Conservation (phyloP, 2,113 vertebrate genomes). For the Poecile atricapillus region DNA sequence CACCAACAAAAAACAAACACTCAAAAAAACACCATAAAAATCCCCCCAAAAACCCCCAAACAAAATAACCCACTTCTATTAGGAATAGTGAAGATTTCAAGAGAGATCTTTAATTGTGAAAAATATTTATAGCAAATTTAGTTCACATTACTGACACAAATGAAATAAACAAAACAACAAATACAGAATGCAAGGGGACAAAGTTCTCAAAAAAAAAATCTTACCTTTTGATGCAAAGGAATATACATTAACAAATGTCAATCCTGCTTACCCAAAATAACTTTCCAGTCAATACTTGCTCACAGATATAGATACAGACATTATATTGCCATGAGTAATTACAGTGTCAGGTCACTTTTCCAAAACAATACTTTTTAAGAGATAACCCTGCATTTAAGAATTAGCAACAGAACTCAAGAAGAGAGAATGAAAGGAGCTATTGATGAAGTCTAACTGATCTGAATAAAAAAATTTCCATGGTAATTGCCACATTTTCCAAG, state of each 20-base stretch:
- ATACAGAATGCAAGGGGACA: neutral
- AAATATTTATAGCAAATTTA: conserved; percentile 55
- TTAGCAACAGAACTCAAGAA: neutral
- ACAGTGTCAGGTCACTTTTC: conserved; percentile 23
- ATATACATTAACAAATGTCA: neutral
- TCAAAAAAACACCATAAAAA: too few relatives aligned
- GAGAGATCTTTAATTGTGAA: conserved; percentile 57
- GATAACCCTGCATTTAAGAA: neutral
- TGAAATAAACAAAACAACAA: neutral
- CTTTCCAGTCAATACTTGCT: neutral
- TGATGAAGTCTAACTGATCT: neutral
- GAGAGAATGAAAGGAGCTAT: neutral
- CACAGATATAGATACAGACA: neutral
- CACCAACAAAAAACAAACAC: too few relatives aligned
- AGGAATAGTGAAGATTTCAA: neutral
- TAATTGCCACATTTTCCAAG: neutral
- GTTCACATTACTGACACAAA: conserved; percentile 16
- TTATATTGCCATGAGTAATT: neutral
- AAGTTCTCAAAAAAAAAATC: neutral
- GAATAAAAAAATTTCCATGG: neutral
- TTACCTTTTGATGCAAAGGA: neutral
- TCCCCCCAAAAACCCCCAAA: neutral
- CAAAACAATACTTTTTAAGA: conserved; percentile 4
- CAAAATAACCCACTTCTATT: neutral
- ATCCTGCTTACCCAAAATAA: neutral